phyloP scores from a whole-genome alignment of 2,113 vertebrate species.

The Erythrocercus mccallii region DNA sequence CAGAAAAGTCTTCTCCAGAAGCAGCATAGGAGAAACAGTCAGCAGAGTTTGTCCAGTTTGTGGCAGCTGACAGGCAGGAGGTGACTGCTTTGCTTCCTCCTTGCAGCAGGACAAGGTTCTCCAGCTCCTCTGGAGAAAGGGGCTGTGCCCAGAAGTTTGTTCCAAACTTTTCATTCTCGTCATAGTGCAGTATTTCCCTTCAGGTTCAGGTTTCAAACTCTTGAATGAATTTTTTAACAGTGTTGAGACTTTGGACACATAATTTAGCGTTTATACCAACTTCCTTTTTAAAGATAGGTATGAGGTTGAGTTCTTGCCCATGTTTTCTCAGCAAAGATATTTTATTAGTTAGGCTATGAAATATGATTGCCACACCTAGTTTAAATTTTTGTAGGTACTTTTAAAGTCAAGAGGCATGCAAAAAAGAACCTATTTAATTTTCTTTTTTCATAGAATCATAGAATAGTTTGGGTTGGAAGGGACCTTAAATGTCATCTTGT shows the following conservation, averaged over 20 bases:
- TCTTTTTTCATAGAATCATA: not conserved
- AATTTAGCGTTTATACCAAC: not conserved
- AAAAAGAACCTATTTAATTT: not conserved
- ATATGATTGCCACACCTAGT: not conserved
- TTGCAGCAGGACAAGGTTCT: not conserved
- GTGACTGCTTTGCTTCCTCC: not conserved
- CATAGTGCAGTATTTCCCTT: not conserved
- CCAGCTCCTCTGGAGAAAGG: not conserved
- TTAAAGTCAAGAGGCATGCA: not conserved
- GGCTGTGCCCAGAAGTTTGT: not conserved
- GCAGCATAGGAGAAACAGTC: not conserved
- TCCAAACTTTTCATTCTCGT: not conserved
- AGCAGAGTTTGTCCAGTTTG: not conserved
- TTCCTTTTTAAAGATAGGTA: not conserved
- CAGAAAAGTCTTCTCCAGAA: not conserved
- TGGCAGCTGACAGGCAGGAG: not conserved
- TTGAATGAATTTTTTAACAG: not conserved
- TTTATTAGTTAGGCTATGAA: not conserved
- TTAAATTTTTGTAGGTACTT: not conserved
- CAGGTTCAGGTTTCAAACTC: accelerated
- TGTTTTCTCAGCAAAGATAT: not conserved
- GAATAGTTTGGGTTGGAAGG: not conserved
- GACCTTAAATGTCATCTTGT: not conserved
- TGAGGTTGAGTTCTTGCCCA: not conserved
- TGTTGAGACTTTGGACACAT: not conserved